Evolutionary conservation across 2,797 vertebrate genomes (phyloP).

Genomic region (Scolopax bukidnonensis): DNA sequence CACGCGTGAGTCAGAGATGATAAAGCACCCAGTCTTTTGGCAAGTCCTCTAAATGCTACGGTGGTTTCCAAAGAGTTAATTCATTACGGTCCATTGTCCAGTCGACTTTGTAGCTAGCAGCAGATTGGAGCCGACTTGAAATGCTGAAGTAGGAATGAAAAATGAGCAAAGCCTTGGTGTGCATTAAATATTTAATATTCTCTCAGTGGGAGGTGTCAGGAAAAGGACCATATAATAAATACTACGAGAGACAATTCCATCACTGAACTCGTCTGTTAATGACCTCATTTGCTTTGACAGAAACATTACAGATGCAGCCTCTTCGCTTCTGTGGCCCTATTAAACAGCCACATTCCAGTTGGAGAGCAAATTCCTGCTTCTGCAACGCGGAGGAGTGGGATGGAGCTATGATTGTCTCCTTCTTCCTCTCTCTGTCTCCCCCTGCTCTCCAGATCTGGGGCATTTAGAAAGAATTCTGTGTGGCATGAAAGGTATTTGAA

Average conservation of each 20-base stretch:
- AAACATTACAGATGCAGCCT: conserved; percentile 72
- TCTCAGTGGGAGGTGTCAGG: conserved; percentile 84
- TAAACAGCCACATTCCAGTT: conserved; percentile 48
- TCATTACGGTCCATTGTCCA: conserved; percentile 63
- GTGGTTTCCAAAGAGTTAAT: conserved; percentile 72
- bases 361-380: conserved; percentile 47
- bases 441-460: not conserved
- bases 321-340: conserved; percentile 39
- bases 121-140: conserved; percentile 73
- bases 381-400: not conserved
- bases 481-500: not conserved
- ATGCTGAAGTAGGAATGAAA: conserved; percentile 81
- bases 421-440: not conserved
- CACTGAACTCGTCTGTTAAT: conserved; percentile 81
- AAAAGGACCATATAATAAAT: conserved; percentile 85
- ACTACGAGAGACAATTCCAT: conserved; percentile 80
- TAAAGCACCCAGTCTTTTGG: conserved; percentile 46
- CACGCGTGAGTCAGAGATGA: conserved; percentile 33
- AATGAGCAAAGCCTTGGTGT: conserved; percentile 76
- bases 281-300: conserved; percentile 83
- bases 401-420: not conserved
- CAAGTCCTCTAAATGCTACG: conserved; percentile 64
- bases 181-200: conserved; percentile 87
- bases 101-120: conserved; percentile 71
- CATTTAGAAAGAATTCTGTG: not conserved